Conservation (phyloP, 2,797 vertebrate species). For the Erpetoichthys calabaricus region DNA sequence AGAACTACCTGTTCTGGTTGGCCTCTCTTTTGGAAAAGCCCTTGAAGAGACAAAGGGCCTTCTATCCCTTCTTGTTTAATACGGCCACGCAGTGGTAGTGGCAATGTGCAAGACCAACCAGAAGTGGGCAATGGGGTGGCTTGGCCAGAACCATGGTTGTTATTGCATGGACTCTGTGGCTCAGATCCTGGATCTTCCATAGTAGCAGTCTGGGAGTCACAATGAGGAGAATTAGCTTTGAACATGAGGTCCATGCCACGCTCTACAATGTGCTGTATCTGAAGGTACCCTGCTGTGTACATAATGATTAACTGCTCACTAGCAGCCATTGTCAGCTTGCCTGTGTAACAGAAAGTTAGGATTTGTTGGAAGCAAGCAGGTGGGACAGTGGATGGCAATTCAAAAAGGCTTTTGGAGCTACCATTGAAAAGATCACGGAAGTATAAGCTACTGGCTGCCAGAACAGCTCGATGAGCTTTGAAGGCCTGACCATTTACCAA, state of each 20-base stretch:
- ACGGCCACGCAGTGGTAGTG: constrained; percentile 63
- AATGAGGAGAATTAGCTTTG: constrained; percentile 97
- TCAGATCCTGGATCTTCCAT: constrained; percentile 80
- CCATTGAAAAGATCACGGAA: constrained; percentile 94
- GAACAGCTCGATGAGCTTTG: constrained; percentile 88
- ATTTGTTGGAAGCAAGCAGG: constrained; percentile 96
- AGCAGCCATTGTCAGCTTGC: constrained; percentile 92
- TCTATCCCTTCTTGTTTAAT: constrained; percentile 81
- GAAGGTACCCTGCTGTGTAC: constrained; percentile 97
- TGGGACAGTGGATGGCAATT: constrained; percentile 88
- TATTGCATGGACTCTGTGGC: constrained; percentile 84
- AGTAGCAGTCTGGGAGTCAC: constrained; percentile 88
- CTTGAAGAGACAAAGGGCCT: constrained; percentile 34
- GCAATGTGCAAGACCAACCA: constrained; percentile 65
- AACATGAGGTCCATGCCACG: constrained; percentile 94
- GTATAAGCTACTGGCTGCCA: constrained; percentile 96
- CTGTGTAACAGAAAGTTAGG: constrained; percentile 95
- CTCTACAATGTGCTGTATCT: constrained; percentile 97
- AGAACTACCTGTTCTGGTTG: constrained; percentile 20
- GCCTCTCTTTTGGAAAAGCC: constrained; percentile 46
- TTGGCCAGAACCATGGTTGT: constrained; percentile 43
- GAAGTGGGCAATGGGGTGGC: constrained; percentile 42
- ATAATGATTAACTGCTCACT: constrained; percentile 98
- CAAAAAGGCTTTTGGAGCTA: constrained; percentile 87
- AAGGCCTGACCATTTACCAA: constrained; percentile 94